Percentiles rank a stretch among this genome's conserved stretches.
Conservation (phyloP, 2,888 invertebrate genomes). For the Polydrusus cervinus region DNA sequence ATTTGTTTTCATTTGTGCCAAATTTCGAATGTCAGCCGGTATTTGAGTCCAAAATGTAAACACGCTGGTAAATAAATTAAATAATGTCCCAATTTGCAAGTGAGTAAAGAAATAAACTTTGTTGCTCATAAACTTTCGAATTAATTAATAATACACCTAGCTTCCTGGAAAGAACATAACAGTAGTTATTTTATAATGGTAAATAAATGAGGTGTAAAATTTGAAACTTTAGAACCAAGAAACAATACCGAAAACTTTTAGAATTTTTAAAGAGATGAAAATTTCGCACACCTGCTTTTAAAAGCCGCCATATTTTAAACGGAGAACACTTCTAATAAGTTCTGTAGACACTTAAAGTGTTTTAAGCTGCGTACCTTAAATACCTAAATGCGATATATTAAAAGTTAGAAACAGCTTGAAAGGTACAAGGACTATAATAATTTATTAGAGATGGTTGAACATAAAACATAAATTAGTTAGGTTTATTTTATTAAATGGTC, state of each 20-base stretch:
- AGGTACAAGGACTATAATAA: background rate
- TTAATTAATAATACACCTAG: too few relatives aligned
- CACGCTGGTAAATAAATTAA: background rate
- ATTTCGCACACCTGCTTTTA: constrained; percentile 32
- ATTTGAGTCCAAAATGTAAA: background rate
- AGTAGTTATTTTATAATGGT: too few relatives aligned
- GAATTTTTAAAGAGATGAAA: background rate
- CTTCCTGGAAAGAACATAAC: too few relatives aligned
- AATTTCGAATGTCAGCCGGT: background rate
- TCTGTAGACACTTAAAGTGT: constrained; percentile 19
- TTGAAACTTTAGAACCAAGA: too few relatives aligned
- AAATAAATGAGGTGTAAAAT: too few relatives aligned
- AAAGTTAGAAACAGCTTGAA: constrained; percentile 28
- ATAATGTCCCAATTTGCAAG: too few relatives aligned
- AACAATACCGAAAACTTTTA: too few relatives aligned
- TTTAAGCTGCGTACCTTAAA: constrained; percentile 29
- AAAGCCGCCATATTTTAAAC: constrained; percentile 28
- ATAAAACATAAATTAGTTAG: too few relatives aligned
- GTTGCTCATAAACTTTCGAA: too few relatives aligned
- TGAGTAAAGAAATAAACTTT: too few relatives aligned
- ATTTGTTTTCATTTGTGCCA: constrained; percentile 29
- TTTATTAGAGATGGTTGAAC: too few relatives aligned
- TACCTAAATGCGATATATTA: constrained; percentile 23
- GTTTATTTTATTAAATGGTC: too few relatives aligned
- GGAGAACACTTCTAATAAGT: constrained; percentile 28